Percentiles rank a stretch among this genome's conserved stretches.
phyloP scores from a whole-genome alignment of 2,888 invertebrate species.

The Campoplex nolae region DNA sequence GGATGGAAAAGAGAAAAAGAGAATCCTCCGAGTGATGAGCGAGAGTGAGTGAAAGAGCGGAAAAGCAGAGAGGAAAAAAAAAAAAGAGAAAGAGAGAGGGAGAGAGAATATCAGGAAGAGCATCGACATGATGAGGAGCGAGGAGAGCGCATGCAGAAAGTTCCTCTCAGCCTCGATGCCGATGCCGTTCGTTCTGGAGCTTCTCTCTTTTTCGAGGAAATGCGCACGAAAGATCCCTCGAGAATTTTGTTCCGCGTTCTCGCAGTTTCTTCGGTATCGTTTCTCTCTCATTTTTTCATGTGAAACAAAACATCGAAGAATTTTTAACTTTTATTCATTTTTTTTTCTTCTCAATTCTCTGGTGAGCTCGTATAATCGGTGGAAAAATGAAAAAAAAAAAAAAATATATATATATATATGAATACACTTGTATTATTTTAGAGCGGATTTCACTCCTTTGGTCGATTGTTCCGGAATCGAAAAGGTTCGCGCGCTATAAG shows the following conservation, averaged over 20 bases:
- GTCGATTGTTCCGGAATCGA: neutral
- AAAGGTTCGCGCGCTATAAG: neutral
- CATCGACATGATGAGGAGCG: slow-evolving; percentile 26
- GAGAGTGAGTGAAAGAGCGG: neutral
- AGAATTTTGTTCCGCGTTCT: slow-evolving; percentile 51
- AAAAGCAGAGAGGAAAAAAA: slow-evolving; percentile 11
- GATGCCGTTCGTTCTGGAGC: slow-evolving; percentile 21
- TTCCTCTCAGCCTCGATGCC: slow-evolving; percentile 36
- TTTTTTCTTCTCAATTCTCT: neutral
- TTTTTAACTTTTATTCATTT: neutral
- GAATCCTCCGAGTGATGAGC: neutral
- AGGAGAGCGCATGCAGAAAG: slow-evolving; percentile 46
- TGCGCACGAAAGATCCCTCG: slow-evolving; percentile 24
- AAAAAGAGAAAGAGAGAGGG: slow-evolving; percentile 19
- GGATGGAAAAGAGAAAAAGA: slow-evolving; percentile 33
- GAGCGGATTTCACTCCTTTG: neutral
- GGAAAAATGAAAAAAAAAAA: neutral
- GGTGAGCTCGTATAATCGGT: neutral
- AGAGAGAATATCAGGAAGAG: slow-evolving; percentile 38
- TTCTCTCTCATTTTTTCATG: neutral
- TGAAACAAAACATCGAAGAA: slow-evolving; percentile 4
- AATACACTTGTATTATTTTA: neutral
- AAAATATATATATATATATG: neutral
- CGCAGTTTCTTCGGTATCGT: slow-evolving; percentile 19
- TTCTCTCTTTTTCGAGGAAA: slow-evolving; percentile 8